Base-by-base conservation (phyloP, 2,113 vertebrate genomes). In the Pseudopodoces humilis region DNA sequence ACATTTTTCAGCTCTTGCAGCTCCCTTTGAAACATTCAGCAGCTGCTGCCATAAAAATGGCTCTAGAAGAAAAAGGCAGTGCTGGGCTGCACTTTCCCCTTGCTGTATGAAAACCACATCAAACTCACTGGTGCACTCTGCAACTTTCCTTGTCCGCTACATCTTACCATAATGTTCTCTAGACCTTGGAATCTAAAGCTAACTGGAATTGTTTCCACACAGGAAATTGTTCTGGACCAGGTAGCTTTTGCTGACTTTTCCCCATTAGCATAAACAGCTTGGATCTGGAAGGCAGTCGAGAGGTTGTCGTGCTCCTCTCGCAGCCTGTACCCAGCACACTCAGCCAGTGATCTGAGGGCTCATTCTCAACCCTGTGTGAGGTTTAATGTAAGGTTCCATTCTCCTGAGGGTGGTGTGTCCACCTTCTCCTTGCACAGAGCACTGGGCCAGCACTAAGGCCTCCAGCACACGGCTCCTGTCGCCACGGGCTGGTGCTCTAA, bases 101-200 rank as follows among this genome's bases (percentile, higher is more conserved):
- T 35, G 24, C 49, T 3, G 8, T 20, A 23, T 9, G 31, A 7
- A 8, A 35, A 9, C 49, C 60, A 65, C 76, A 35, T 11, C 20
- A 44, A 30, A 15, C 9, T 44, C 76, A 4, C 8, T 1, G 0
- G 3, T 18, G 39, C 49, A 9, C 49, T 35, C 39, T 30, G 39
- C 11, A 19, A 4, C 24, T 44, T 44, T 3, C 39, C 20, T 18
- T 35, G 19, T 30, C 76, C 0, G 2, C 49, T 44, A 2, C 31
- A 35, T 6, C 5, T 25, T 1, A 28, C 31, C 39, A 44, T 7
- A 18, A 15, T 15, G 24, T 53, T 53, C 76, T 65, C 39, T 18
- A 0, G 2, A n/a, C 44, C 39, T 55, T 0, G 0, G 39, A 79
- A 15, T 9, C 24, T 53, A 28, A 43, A 30, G 75, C 19, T 35